phyloP scores from a whole-genome alignment of 2,888 invertebrate genomes.

The Pseudococcus jackbeardsleyi region DNA sequence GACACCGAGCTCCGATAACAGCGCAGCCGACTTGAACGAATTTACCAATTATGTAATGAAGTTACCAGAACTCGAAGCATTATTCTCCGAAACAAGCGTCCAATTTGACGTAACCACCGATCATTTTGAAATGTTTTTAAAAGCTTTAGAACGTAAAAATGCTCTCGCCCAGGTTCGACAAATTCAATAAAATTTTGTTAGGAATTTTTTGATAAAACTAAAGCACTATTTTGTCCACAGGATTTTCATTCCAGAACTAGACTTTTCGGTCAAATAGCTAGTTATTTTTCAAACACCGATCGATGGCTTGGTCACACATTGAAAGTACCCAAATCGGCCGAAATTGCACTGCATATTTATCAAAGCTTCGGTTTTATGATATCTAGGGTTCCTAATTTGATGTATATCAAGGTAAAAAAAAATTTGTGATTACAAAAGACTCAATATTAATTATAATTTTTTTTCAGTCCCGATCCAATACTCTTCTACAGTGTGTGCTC shows the following conservation, averaged over 20 bases:
- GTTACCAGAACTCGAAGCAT: slow-evolving; percentile 57
- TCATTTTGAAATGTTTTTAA: slow-evolving; percentile 58
- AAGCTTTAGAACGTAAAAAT: slow-evolving; percentile 38
- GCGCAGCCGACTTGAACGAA: slow-evolving; percentile 66
- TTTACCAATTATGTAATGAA: slow-evolving; percentile 65
- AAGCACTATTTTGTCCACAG: slow-evolving; percentile 66
- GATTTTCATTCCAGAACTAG: slow-evolving; percentile 67
- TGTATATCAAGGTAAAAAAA: slow-evolving; percentile 68
- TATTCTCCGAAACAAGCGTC: slow-evolving; percentile 51
- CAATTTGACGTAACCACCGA: background rate
- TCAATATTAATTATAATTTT: background rate
- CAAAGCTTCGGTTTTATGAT: slow-evolving; percentile 68
- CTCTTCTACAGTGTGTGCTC: slow-evolving; percentile 73
- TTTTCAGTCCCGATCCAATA: slow-evolving; percentile 69
- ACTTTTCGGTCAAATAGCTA: slow-evolving; percentile 67
- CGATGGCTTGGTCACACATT: slow-evolving; percentile 67
- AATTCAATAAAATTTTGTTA: background rate
- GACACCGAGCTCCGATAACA: slow-evolving; percentile 59
- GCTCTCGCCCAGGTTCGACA: background rate
- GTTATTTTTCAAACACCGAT: slow-evolving; percentile 68
- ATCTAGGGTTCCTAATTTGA: slow-evolving; percentile 68
- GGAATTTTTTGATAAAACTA: background rate
- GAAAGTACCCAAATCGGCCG: slow-evolving; percentile 67
- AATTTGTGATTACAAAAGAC: background rate
- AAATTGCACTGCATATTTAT: slow-evolving; percentile 67